Conservation (phyloP, 1,140 invertebrate genomes). For the Dinothrombium tinctorium region DNA sequence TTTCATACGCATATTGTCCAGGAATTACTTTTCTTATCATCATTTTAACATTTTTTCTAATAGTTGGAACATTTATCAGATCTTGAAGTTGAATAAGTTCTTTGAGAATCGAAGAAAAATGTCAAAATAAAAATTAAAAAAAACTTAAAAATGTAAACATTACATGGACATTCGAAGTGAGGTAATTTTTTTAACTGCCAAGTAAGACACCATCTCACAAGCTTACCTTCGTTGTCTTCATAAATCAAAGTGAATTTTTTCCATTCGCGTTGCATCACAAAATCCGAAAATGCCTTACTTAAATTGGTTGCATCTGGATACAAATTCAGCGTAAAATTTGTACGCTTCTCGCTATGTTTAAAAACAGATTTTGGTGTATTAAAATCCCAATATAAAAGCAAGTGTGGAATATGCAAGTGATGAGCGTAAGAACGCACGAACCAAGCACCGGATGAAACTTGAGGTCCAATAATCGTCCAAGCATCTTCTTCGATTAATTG, state of each 20-base stretch:
- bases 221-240: constrained; percentile 69
- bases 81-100: background rate
- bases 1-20: background rate
- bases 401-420: background rate
- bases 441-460: background rate
- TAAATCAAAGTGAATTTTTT: constrained; percentile 83
- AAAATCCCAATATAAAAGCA: background rate
- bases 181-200: too few species aligned
- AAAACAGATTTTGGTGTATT: background rate
- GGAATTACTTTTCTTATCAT: background rate
- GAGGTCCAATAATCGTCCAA: background rate
- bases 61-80: background rate
- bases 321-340: constrained; percentile 53
- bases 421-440: background rate
- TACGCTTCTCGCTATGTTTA: background rate
- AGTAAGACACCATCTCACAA: too few species aligned
- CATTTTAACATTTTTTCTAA: background rate
- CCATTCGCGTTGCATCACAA: constrained; percentile 68
- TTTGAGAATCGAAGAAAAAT: background rate
- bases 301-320: constrained; percentile 75
- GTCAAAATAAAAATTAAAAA: background rate
- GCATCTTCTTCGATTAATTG: background rate
- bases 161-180: background rate
- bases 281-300: constrained; percentile 52
- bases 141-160: background rate